phyloP scores from a whole-genome alignment of 2,113 vertebrate species.

The Semnornis frantzii region DNA sequence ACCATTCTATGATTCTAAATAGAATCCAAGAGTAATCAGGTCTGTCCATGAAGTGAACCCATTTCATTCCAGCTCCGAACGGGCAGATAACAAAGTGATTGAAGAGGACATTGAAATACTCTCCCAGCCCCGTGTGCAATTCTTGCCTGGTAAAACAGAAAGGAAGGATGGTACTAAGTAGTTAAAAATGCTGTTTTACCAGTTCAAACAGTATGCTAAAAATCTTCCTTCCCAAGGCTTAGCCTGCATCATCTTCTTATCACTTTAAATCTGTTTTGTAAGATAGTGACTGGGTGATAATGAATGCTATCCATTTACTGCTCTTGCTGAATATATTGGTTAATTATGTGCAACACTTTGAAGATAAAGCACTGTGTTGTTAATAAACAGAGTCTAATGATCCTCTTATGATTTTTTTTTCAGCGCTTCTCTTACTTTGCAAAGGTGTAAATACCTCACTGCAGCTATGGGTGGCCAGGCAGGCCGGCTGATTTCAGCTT shows the following conservation, averaged over 20 bases:
- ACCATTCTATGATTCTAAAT: background rate
- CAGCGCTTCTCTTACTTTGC: slow-evolving; percentile 12
- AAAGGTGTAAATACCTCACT: slow-evolving; percentile 39
- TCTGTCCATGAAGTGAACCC: background rate
- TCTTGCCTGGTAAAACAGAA: background rate
- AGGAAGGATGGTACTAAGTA: background rate
- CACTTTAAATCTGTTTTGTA: background rate
- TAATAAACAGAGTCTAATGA: slow-evolving; percentile 44
- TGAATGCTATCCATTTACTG: slow-evolving; percentile 21
- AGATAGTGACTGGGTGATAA: slow-evolving; percentile 45
- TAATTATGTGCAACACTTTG: slow-evolving; percentile 26
- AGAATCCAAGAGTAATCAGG: background rate
- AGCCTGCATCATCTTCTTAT: background rate
- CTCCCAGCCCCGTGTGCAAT: background rate
- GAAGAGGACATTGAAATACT: background rate
- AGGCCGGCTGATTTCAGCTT: slow-evolving; percentile 28
- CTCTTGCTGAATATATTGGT: background rate
- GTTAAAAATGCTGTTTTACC: background rate
- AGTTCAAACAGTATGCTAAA: background rate
- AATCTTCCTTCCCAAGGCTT: background rate
- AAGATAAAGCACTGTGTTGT: slow-evolving; percentile 33
- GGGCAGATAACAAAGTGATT: background rate
- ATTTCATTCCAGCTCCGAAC: background rate
- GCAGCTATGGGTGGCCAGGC: background rate
- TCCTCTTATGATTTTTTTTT: background rate